Base-by-base conservation (phyloP, 2,797 vertebrate genomes). In the Phoxinus dragarum region DNA sequence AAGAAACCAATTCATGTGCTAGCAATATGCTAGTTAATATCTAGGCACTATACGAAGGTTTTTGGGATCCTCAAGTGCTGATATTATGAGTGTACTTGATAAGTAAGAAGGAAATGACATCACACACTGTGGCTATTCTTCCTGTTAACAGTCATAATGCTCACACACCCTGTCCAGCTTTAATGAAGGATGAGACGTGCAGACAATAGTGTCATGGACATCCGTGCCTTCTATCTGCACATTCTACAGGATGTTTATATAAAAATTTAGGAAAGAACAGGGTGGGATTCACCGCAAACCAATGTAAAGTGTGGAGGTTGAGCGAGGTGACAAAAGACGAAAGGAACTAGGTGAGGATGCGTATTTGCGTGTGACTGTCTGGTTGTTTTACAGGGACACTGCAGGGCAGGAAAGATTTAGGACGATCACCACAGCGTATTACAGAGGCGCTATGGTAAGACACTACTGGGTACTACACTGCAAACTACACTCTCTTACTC, bases 371-470 rank as follows among this genome's bases (percentile, higher is more conserved):
- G 52, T 84, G 73, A 79, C 68, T 71, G 17, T 59, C 56, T 81
- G 82, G 79, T 72, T 52, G 74, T 2, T 91, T 93, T 83, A 84
- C 87, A 96, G 98, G 98, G 98, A 99, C 93, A 99, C 98, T 17
- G 98, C 98, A 1, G 98, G 98, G 69, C 98, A 99, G 93, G 98
- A 99, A 94, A 95, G 98, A 92, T 99, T 99, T 93, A 97, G 98
- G 89, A 99, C 98, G 74, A 99, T 99, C 91, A 99, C 98, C 0
- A 99, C 98, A 17, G 98, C 98, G 1, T 99, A 99, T 90, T 99
- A 99, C 92, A 96, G 98, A 95, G 98, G 98, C 90, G 98, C 98
- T 69, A 99, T 99, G 98, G 98, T 99, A 90, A 95, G 95, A 88
- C 69, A 40, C 6, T 17, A 61, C 61, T 36, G 7, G 31, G 14